phyloP scores from a whole-genome alignment of 2,113 vertebrate species.

The Stegostoma tigrinum region DNA sequence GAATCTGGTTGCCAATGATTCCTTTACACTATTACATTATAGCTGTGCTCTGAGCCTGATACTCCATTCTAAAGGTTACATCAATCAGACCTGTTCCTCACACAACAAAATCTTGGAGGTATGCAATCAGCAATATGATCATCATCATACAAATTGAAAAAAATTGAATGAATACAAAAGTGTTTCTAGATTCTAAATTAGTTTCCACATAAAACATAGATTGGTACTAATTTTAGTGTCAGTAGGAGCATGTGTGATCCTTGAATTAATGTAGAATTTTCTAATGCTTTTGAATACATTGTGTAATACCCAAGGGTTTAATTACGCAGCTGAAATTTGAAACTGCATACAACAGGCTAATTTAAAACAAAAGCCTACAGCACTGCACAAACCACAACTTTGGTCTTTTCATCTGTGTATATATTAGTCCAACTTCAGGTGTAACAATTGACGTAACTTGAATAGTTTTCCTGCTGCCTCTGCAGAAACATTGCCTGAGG shows the following conservation, averaged over 20 bases:
- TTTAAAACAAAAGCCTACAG: background rate
- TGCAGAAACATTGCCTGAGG: background rate
- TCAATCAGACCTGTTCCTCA: conserved; percentile 3
- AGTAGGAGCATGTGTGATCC: background rate
- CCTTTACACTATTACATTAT: background rate
- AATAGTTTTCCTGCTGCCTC: background rate
- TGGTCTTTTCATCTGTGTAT: background rate
- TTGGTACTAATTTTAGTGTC: background rate
- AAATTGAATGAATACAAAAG: background rate
- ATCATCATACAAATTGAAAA: background rate
- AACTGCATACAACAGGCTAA: background rate
- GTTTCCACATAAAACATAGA: background rate
- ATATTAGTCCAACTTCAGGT: background rate
- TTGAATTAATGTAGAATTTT: background rate
- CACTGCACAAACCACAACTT: background rate
- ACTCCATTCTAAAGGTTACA: conserved; percentile 2
- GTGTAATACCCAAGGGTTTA: background rate
- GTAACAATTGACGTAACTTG: background rate
- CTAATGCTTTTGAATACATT: background rate
- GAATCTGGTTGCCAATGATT: background rate
- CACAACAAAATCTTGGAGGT: background rate
- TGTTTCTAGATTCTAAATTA: background rate
- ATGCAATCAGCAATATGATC: background rate
- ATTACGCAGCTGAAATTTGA: conserved; percentile 8
- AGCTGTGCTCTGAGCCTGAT: background rate